A percentile compares a stretch with the other conserved stretches of the same genome.
These are phyloP conservation scores for Nipponia nippon DNA, from an alignment of 2,113 vertebrate species.

Conservation along the genomic window DNA sequence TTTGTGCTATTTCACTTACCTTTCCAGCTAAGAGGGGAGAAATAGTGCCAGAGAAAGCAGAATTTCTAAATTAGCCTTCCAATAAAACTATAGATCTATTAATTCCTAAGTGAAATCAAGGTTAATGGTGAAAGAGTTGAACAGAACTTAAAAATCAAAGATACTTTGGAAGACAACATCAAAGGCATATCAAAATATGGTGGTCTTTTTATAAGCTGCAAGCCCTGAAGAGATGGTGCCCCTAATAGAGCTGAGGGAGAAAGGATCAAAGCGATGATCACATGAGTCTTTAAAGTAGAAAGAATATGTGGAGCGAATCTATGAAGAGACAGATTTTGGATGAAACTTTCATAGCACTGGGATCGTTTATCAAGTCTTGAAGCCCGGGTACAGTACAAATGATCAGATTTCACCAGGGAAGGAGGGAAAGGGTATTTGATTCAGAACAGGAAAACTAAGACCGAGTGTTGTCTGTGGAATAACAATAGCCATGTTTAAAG, in stretches of 20 bases:
- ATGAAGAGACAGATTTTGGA: constrained; percentile 54
- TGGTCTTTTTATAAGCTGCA: constrained; percentile 64
- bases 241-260: constrained; percentile 53
- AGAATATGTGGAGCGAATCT: constrained; percentile 52
- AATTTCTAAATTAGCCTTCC: constrained; percentile 45
- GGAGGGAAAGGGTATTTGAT: background rate
- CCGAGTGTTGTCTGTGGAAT: background rate
- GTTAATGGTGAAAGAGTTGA: constrained; percentile 52
- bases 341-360: constrained; percentile 50
- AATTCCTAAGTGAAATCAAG: constrained; percentile 47
- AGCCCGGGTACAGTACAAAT: background rate
- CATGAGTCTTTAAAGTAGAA: constrained; percentile 63
- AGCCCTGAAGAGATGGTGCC: constrained; percentile 48
- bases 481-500: background rate
- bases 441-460: background rate
- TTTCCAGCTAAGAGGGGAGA: background rate
- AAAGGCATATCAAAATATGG: constrained; percentile 66
- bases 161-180: constrained; percentile 62
- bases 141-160: constrained; percentile 66
- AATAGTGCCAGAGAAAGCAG: background rate
- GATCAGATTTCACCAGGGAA: constrained; percentile 20
- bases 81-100: constrained; percentile 38
- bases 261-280: constrained; percentile 56
- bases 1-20: background rate
- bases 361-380: constrained; percentile 52